These are phyloP conservation scores for Aurelia sp. DNA, from an alignment of 30 jellyfish, hydroid and myxozoan genomes.

Conservation along the genomic window DNA sequence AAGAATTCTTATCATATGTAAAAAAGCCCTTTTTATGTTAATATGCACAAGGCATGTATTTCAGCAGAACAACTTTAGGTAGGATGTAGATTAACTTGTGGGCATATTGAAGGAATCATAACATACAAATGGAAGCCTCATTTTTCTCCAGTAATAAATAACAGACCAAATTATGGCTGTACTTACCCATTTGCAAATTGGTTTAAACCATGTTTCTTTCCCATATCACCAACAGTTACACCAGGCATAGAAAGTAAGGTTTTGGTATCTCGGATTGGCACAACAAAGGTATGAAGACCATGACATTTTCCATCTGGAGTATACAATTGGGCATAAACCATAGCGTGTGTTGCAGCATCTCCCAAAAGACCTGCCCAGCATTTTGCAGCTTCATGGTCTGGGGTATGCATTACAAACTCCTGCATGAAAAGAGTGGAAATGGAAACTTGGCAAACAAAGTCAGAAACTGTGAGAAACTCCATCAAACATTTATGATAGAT, in stretches of 20 bases:
- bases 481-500: too few relatives aligned
- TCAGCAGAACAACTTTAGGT: too few relatives aligned
- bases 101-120: too few relatives aligned
- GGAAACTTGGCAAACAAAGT: too few relatives aligned
- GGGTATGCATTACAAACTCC: slow-evolving; percentile 92
- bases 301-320: slow-evolving; percentile 95
- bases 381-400: slow-evolving; percentile 86
- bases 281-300: slow-evolving; percentile 95
- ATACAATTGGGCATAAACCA: slow-evolving; percentile 92
- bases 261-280: slow-evolving; percentile 78
- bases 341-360: slow-evolving; percentile 92
- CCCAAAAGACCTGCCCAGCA: slow-evolving; percentile 99
- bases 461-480: too few relatives aligned
- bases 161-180: too few relatives aligned
- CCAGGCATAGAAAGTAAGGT: slow-evolving; percentile 87
- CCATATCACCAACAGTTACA: slow-evolving; percentile 96
- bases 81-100: too few relatives aligned
- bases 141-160: too few relatives aligned
- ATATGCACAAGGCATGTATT: too few relatives aligned
- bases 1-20: too few relatives aligned
- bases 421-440: not conserved
- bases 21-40: too few relatives aligned
- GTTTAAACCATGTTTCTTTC: slow-evolving; percentile 87
- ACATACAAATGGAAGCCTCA: too few relatives aligned
- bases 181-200: slow-evolving; percentile 91